Percentiles rank a stretch among this genome's conserved stretches.
These are phyloP conservation scores for Ceratotherium simum DNA, from an alignment of 2,113 vertebrate genomes.

Conservation along the genomic window DNA sequence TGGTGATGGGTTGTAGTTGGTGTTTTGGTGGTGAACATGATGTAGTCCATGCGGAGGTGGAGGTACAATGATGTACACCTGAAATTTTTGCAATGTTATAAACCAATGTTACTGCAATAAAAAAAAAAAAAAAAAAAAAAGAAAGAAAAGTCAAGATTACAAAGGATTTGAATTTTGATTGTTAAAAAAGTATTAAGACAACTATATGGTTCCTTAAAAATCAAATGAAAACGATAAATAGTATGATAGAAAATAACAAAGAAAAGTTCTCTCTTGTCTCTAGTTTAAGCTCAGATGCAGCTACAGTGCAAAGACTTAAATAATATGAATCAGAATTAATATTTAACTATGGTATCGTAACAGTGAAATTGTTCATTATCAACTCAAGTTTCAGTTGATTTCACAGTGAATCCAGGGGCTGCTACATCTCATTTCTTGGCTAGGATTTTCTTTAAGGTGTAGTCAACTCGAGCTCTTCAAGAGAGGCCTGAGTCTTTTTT, in stretches of 20 bases:
- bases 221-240: conserved; percentile 39
- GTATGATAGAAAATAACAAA: conserved; percentile 24
- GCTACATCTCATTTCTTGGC: not conserved
- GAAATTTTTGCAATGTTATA: too few relatives aligned
- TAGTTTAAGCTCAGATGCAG: conserved; percentile 30
- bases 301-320: not conserved
- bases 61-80: too few relatives aligned
- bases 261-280: conserved; percentile 2
- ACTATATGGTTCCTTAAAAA: conserved; percentile 12
- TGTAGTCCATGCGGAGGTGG: too few relatives aligned
- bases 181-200: not conserved
- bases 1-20: too few relatives aligned
- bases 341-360: conserved; percentile 29
- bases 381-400: conserved; percentile 22
- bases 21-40: too few relatives aligned
- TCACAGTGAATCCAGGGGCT: conserved; percentile 9
- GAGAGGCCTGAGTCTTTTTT: not conserved
- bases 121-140: too few relatives aligned
- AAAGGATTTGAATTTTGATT: conserved; percentile 44
- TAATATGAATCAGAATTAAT: conserved; percentile 39
- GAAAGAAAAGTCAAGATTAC: conserved; percentile 30
- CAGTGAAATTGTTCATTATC: conserved; percentile 29
- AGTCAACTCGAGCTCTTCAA: conserved; percentile 38
- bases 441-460: conserved; percentile 15
- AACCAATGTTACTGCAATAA: too few relatives aligned